Conservation (phyloP, 64 coral and sea anemone species). For the Stylophora pistillata region DNA sequence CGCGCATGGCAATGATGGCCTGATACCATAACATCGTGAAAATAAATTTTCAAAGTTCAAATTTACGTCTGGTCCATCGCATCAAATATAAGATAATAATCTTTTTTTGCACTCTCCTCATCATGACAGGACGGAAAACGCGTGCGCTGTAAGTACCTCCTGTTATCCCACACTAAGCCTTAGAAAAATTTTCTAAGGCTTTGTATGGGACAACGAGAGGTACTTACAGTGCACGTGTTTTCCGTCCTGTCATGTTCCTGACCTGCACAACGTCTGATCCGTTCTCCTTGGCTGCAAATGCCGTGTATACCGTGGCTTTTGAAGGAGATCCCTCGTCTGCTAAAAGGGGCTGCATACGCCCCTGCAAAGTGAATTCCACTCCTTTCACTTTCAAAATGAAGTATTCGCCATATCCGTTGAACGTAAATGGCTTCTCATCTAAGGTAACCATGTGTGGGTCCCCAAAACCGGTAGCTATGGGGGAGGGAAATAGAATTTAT, state of each 20-base stretch:
- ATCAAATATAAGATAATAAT: no score
- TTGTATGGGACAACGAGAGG: no score
- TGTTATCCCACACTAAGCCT: no score
- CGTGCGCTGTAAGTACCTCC: no score
- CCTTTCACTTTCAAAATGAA: conserved; percentile 40
- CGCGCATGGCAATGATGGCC: no score
- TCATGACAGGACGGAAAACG: no score
- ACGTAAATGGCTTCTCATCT: conserved; percentile 57
- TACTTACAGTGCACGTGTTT: no score
- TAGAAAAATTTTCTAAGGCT: no score
- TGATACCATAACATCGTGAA: no score
- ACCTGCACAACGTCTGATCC: conserved; percentile 41
- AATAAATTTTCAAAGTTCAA: no score
- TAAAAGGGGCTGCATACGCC: conserved; percentile 37
- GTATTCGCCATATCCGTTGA: conserved; percentile 57
- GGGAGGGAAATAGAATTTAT: background rate
- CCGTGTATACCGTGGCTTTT: conserved; percentile 43
- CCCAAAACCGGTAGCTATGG: conserved; percentile 50
- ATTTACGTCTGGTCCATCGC: no score
- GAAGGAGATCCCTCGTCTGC: conserved; percentile 9
- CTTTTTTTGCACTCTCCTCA: no score
- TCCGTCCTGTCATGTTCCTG: background rate
- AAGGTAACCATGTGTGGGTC: conserved; percentile 71
- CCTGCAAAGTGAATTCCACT: conserved; percentile 32
- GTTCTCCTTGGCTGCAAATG: conserved; percentile 32